Evolutionary conservation across 2,797 vertebrate genomes (phyloP).

Genomic region (Sylvia borin): DNA sequence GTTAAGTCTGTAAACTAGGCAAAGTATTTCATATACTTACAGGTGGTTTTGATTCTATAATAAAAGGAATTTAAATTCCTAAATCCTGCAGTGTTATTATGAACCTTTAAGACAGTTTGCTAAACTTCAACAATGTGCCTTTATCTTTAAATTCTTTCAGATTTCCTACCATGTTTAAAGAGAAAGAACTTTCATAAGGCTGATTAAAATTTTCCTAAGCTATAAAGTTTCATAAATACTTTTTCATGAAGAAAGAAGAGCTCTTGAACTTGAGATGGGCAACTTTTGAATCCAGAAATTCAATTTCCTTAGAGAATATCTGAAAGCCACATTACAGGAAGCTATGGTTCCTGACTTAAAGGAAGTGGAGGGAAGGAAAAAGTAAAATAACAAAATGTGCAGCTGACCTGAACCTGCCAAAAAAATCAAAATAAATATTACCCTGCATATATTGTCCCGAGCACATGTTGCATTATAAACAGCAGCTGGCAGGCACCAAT

Average conservation of each 20-base stretch:
- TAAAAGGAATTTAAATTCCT: slow-evolving; percentile 58
- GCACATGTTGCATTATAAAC: not conserved
- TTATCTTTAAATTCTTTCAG: slow-evolving; percentile 36
- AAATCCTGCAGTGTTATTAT: slow-evolving; percentile 36
- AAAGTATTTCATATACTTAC: slow-evolving; percentile 39
- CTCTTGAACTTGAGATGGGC: slow-evolving; percentile 46
- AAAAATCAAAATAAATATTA: slow-evolving; percentile 57
- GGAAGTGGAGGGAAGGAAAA: slow-evolving; percentile 58
- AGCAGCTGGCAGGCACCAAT: not conserved
- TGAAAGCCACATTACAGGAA: slow-evolving; percentile 69
- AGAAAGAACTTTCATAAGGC: slow-evolving; percentile 22
- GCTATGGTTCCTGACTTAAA: slow-evolving; percentile 60
- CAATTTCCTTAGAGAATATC: slow-evolving; percentile 70
- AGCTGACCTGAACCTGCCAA: slow-evolving; percentile 31
- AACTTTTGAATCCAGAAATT: slow-evolving; percentile 61
- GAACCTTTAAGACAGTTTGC: slow-evolving; percentile 10
- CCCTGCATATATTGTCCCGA: not conserved
- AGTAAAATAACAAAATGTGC: slow-evolving; percentile 66
- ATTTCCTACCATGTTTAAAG: slow-evolving; percentile 26
- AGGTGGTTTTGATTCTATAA: slow-evolving; percentile 35
- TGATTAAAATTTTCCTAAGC: slow-evolving; percentile 49
- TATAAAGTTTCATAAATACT: slow-evolving; percentile 46
- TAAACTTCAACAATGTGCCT: not conserved
- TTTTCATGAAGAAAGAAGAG: slow-evolving; percentile 53
- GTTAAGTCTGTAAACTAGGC: slow-evolving; percentile 39